These are phyloP conservation scores for Avahi laniger DNA, from an alignment of 2,797 vertebrate species.

Conservation along the genomic window DNA sequence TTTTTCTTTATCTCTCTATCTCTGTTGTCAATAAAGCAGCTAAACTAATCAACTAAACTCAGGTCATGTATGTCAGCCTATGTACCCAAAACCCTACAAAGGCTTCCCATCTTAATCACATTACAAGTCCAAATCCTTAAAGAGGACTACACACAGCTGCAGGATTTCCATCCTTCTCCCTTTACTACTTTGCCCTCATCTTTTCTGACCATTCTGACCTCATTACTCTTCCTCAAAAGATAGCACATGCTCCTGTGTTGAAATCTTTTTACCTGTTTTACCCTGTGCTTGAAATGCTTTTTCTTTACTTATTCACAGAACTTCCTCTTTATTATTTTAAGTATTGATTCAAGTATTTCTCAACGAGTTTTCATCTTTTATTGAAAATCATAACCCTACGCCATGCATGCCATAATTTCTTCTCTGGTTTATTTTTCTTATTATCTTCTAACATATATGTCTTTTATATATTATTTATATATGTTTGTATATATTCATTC, in stretches of 20 bases:
- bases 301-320: background rate
- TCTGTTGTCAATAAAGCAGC: background rate
- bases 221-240: background rate
- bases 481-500: background rate
- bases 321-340: background rate
- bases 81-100: background rate
- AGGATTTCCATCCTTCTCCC: background rate
- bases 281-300: background rate
- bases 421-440: background rate
- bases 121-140: background rate
- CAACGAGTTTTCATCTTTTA: background rate
- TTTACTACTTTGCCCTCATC: background rate
- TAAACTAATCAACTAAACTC: background rate
- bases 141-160: background rate
- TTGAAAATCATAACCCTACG: background rate
- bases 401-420: background rate
- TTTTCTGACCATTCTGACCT: background rate
- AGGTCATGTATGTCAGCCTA: background rate
- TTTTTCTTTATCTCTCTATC: background rate
- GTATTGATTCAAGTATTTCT: background rate
- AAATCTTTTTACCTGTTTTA: background rate
- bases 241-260: background rate
- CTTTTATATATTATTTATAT: background rate
- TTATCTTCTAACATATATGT: background rate
- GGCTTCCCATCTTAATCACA: background rate